Evolutionary conservation across 2,888 invertebrate species (phyloP), one percentile per base, ranked within the genome.

Genomic region (Atethmia centrago): DNA sequence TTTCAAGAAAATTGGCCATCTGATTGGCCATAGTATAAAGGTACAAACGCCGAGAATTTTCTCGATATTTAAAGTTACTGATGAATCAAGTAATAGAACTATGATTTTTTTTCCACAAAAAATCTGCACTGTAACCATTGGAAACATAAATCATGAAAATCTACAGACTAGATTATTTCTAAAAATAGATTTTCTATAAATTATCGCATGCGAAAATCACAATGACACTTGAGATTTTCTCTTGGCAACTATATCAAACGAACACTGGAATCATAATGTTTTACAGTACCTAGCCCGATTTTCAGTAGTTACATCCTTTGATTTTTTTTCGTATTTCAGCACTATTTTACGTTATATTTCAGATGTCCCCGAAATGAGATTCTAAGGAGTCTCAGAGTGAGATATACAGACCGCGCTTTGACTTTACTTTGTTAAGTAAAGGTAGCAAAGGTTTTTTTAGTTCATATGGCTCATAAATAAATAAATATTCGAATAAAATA

Each of bases 211-310:
- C 10, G 19, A 28, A 62, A 55, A 49, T 62, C 21, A 55, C 21
- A 40, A 63, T 66, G 77, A 56, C 28, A 63, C 40, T 79, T 31
- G 53, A 81, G 8, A 59, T 70, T 63, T 53, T 42, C 42, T 63
- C 42, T 66, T 79, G 53, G 61, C 55, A 63, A 36, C 8, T 31
- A 47, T 68, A 56, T 80, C 69, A 75, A 80, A 69, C n/a, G 1
- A 53, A 21, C 16, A 28, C 12, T 55, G 19, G 59, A 62, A 47
- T 58, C 31, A 36, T 64, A 65, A 42, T 66, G 12, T 66, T 51
- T 63, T 7, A 28, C 16, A 61, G n/a, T 55, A 0, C 28, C 21
- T 16, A 21, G 0, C 19, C 19, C 7, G 2, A 51, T 74, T 40
- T 58, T 3, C 28, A 0, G 19, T 49, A 12, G 0, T 4, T 36